These are phyloP conservation scores for Erebia aethiops DNA, from an alignment of 2,888 invertebrate genomes.

Conservation along the genomic window DNA sequence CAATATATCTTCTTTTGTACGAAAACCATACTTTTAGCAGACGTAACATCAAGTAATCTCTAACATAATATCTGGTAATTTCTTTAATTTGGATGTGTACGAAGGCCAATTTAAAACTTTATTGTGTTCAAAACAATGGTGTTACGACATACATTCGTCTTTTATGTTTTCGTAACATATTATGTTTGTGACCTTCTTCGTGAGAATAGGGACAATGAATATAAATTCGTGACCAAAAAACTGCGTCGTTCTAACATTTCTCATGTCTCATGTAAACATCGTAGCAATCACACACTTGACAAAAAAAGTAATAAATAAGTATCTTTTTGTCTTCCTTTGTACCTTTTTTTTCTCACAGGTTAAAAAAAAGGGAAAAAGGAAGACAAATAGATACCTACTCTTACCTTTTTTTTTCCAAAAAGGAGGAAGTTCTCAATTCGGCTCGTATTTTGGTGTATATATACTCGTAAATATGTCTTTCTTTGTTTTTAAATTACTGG, in stretches of 20 bases:
- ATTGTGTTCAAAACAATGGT: slow-evolving; percentile 33
- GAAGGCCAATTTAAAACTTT: slow-evolving; percentile 21
- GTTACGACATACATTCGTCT: slow-evolving; percentile 25
- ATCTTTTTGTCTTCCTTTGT: too few species aligned
- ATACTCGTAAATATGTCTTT: too few species aligned
- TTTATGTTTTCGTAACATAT: slow-evolving; percentile 31
- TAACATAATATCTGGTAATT: slow-evolving; percentile 6
- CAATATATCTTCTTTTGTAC: too few species aligned
- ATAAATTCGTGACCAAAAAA: slow-evolving; percentile 20
- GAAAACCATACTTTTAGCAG: neutral
- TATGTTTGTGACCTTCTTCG: slow-evolving; percentile 30
- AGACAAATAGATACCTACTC: too few species aligned
- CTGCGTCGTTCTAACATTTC: neutral
- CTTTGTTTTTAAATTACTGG: too few species aligned
- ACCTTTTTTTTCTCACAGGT: too few species aligned
- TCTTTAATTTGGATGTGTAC: slow-evolving; percentile 14
- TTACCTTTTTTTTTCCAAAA: too few species aligned
- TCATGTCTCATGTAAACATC: neutral
- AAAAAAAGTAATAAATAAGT: too few species aligned
- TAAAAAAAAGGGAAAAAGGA: too few species aligned
- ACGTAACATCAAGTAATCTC: neutral
- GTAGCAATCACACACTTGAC: neutral
- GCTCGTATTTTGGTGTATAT: too few species aligned
- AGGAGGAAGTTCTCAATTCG: too few species aligned
- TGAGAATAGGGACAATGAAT: slow-evolving; percentile 35